A percentile compares a stretch with the other conserved stretches of the same genome.
These are phyloP conservation scores for Cnemophilus loriae DNA, from an alignment of 2,113 vertebrate genomes.

Conservation along the genomic window DNA sequence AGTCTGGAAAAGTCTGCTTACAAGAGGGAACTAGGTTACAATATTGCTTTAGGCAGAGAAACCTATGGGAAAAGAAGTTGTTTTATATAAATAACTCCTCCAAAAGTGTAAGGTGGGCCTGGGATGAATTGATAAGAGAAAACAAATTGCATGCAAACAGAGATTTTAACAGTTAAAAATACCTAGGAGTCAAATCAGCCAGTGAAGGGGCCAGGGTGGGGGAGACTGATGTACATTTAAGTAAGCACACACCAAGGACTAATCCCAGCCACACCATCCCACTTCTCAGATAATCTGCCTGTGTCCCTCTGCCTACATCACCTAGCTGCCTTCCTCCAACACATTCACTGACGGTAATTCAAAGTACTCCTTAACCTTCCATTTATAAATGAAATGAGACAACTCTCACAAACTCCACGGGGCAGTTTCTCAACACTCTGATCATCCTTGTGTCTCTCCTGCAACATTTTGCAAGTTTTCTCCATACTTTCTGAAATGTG, in stretches of 20 bases:
- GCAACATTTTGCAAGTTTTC: not conserved
- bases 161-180: not conserved
- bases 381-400: not conserved
- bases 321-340: not conserved
- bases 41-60: not conserved
- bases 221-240: no score
- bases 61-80: not conserved
- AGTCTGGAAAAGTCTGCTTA: not conserved
- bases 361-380: not conserved
- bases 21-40: not conserved
- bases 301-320: not conserved
- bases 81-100: not conserved
- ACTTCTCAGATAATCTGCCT: not conserved
- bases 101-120: not conserved
- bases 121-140: not conserved
- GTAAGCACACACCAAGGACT: not conserved
- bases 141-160: not conserved
- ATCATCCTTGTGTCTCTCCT: not conserved
- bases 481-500: not conserved
- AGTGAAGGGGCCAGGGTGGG: not conserved
- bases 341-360: fast-evolving
- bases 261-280: not conserved
- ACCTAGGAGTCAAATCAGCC: not conserved
- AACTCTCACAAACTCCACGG: not conserved
- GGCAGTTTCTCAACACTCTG: not conserved